Base-by-base conservation (phyloP, 2,888 invertebrate genomes). In the Metalampra italica region DNA sequence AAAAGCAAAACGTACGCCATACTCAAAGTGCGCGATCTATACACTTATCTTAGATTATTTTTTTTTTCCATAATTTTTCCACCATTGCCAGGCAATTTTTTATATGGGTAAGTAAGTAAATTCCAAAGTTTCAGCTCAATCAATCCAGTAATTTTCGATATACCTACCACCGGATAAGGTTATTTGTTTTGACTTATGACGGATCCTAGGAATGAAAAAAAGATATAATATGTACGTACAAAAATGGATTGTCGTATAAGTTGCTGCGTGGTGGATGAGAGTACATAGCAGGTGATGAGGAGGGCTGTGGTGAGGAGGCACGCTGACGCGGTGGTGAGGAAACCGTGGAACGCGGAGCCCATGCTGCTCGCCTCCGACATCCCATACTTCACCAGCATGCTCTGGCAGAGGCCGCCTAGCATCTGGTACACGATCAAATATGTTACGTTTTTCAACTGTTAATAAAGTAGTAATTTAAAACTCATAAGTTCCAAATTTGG, bases 401-500 rank as follows among this genome's bases (percentile, higher is more conserved):
- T 94, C 77, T 96, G 96, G 64, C 96, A 96, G 45, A 96, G 84
- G n/a, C 93, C 93, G 29, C 96, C 95, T 60, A 96, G 78, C 64
- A 95, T 84, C 95, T 95, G 76, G 22, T 22, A 22, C 2, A 22
- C 5, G 5, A 22, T 22, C 5, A 22, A 22, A 22, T 68, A 59
- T 22, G 22, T 22, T 22, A 22, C 22, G 22, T 22, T 22, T 22
- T 22, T 22, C 22, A 22, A 3, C 55, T 50, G 1, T 7, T 7
- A 40, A 44, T 13, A 22, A 22, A 22, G 22, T 2, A 22, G 22
- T 22, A 22, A n/a, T n/a, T n/a, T n/a, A n/a, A n/a, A n/a, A n/a
- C n/a, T n/a, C n/a, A n/a, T n/a, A n/a, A n/a, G n/a, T n/a, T n/a
- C n/a, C n/a, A n/a, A n/a, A n/a, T n/a, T n/a, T n/a, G n/a, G n/a